phyloP scores from a whole-genome alignment of 2,888 invertebrate species.

The Eutolmus rufibarbis region DNA sequence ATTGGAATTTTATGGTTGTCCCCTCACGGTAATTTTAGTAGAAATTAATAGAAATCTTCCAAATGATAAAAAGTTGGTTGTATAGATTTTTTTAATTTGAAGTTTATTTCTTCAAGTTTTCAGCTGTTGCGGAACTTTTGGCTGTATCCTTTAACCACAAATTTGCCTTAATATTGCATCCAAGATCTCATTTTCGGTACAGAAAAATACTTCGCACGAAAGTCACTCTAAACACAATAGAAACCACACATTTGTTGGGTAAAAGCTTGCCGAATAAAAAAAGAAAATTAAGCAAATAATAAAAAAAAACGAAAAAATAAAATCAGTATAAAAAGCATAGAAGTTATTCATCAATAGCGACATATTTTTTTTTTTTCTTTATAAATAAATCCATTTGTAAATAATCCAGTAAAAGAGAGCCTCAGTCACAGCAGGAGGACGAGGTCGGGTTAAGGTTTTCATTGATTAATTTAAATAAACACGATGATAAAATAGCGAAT shows the following conservation, averaged over 20 bases:
- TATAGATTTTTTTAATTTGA: no score
- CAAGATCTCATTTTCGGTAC: background rate
- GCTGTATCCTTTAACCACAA: background rate
- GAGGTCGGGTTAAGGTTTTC: conserved; percentile 8
- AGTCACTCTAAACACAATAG: background rate
- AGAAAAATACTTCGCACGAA: background rate
- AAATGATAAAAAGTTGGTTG: no score
- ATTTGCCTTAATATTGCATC: background rate
- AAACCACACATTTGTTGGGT: background rate
- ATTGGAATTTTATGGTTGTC: no score
- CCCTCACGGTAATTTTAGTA: no score
- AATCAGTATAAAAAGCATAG: background rate
- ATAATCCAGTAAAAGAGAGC: conserved; percentile 7
- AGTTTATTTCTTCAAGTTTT: no score
- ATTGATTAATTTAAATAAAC: conserved; percentile 4
- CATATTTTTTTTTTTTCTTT: background rate
- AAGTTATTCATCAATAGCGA: background rate
- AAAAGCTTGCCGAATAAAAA: background rate
- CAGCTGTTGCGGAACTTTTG: no score
- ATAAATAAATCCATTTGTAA: background rate
- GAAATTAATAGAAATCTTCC: no score
- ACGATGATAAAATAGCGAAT: conserved; percentile 5
- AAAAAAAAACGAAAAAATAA: background rate
- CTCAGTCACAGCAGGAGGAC: background rate
- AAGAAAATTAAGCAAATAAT: background rate